Base-by-base conservation (phyloP, 2,888 invertebrate genomes). In the Cephus pulcher region DNA sequence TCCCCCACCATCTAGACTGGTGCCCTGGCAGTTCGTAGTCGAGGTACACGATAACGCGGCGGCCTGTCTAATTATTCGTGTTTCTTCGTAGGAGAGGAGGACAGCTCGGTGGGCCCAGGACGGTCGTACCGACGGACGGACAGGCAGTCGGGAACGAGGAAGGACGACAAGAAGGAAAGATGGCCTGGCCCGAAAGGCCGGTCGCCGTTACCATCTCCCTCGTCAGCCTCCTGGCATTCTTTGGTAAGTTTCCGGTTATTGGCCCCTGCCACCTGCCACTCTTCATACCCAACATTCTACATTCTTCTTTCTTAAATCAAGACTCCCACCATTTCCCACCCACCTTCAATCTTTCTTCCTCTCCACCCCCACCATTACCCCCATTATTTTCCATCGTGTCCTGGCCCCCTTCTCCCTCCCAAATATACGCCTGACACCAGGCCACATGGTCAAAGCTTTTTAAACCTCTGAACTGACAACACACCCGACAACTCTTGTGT, bases 31-130 rank as follows among this genome's bases (percentile, higher is more conserved):
- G 56, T 56, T 23, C 56, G 33, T 71, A 34, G 71, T 37, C 73
- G 70, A 75, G 75, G 69, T 76, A 71, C 68, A 82, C 85, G 87
- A 88, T 88, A 88, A 86, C 86, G 83, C 79, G 79, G 83, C 79
- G 79, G 84, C 80, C 79, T 80, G 83, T 86, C 86, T 89, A 89
- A 90, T 90, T 88, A 88, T 87, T 89, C 87, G 85, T 88, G 84
- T 89, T 89, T 89, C 88, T 84, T 86, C 88, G 88, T 83, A 87
- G 87, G 85, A 84, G 86, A 83, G 85, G 86, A 84, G 83, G 85
- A 78, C 79, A 75, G 78, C 32, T 33, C 75, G 76, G 77, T 79
- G 34, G 73, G 75, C 40, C 76, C 56, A n/a, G 56, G 76, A 56
- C 68, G 73, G 76, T 74, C 75, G 33, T 73, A 69, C 74, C 75